A percentile compares a stretch with the other conserved stretches of the same genome.
phyloP scores from a whole-genome alignment of 1,140 invertebrate genomes.

The Plutomurus gul region DNA sequence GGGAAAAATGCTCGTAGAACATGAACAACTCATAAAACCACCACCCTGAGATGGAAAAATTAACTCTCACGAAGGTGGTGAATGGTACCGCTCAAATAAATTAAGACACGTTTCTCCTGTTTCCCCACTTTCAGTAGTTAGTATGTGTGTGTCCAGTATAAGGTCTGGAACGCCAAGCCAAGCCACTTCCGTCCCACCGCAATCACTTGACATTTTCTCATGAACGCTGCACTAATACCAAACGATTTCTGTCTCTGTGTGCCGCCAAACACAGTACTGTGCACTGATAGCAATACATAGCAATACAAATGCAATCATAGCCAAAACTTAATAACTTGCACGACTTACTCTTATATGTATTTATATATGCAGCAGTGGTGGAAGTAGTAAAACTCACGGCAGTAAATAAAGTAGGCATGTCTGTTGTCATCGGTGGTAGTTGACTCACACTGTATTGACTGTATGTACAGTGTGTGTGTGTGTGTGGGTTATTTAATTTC shows the following conservation, averaged over 20 bases:
- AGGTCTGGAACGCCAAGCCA: not conserved
- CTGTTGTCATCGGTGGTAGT: not conserved
- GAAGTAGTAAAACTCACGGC: too few relatives aligned
- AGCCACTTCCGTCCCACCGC: constrained; percentile 41
- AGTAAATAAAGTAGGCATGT: not conserved
- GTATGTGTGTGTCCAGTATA: not conserved
- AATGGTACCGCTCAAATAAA: constrained; percentile 50
- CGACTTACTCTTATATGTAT: too few relatives aligned
- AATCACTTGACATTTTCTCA: constrained; percentile 49
- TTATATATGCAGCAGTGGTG: too few relatives aligned
- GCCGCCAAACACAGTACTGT: not conserved
- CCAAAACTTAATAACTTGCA: too few relatives aligned
- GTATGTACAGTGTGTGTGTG: not conserved
- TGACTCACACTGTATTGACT: too few relatives aligned
- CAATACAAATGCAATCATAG: not conserved
- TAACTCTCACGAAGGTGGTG: constrained; percentile 50
- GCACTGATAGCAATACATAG: not conserved
- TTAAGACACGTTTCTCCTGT: constrained; percentile 45
- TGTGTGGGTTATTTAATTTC: not conserved
- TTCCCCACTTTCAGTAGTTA: not conserved
- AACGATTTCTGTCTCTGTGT: too few relatives aligned
- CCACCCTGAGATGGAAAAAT: constrained; percentile 49
- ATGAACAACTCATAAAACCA: constrained; percentile 51
- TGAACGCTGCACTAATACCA: constrained; percentile 17
- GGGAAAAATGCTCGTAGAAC: constrained; percentile 49